Conservation (phyloP, 2,113 vertebrate genomes). For the Martes martes region DNA sequence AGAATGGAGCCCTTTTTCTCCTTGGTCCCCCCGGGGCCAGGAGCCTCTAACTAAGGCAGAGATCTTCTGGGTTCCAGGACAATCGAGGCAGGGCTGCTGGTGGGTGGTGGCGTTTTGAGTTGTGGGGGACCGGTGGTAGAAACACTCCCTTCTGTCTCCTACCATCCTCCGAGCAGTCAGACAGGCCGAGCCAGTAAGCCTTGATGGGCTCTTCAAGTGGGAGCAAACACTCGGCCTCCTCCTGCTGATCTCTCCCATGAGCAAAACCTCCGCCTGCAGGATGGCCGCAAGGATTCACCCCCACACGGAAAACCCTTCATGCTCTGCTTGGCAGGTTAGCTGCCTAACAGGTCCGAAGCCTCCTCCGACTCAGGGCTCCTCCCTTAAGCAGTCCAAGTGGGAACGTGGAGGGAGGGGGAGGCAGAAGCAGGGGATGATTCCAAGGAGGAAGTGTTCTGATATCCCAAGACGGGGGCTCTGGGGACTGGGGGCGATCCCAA, state of each 20-base stretch:
- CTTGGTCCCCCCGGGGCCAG: neutral
- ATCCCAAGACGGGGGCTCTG: neutral
- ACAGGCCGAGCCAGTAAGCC: accelerated
- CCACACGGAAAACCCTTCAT: neutral
- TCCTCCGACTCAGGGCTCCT: no score
- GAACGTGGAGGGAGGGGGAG: neutral
- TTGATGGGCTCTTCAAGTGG: neutral
- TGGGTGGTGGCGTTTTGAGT: neutral
- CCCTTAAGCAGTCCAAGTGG: accelerated
- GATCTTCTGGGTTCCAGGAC: neutral
- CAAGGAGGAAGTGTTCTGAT: accelerated
- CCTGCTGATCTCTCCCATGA: neutral
- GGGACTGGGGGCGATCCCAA: neutral
- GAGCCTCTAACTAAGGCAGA: neutral
- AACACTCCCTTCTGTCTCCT: neutral
- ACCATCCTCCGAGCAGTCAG: neutral
- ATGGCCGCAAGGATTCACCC: neutral
- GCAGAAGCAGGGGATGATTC: no score
- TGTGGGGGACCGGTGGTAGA: neutral
- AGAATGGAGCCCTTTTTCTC: neutral
- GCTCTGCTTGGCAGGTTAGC: no score
- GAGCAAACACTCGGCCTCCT: neutral
- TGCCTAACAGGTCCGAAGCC: neutral
- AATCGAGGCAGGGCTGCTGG: neutral
- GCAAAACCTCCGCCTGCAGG: neutral